phyloP scores from a whole-genome alignment of 2,797 vertebrate species.

The Anguilla anguilla region DNA sequence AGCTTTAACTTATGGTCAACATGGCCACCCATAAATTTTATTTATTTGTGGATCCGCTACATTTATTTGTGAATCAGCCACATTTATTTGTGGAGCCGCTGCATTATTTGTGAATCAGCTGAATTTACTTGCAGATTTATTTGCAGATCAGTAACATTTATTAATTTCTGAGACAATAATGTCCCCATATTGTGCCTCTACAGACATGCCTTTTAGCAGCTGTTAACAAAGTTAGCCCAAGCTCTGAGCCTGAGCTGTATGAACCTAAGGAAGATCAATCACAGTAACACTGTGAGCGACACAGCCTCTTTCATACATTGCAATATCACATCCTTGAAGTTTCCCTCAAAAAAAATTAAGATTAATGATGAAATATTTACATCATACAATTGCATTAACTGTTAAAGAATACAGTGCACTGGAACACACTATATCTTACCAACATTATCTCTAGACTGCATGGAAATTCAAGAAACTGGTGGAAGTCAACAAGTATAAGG shows the following conservation, averaged over 20 bases:
- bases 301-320: neutral
- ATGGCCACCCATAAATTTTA: too few species aligned
- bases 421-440: neutral
- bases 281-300: neutral
- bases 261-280: neutral
- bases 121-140: too few species aligned
- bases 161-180: too few species aligned
- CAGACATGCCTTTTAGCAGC: constrained; percentile 17
- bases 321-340: neutral
- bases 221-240: constrained; percentile 2
- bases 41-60: too few species aligned
- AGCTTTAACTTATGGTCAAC: too few species aligned
- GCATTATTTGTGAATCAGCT: too few species aligned
- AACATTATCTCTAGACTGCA: neutral
- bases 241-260: neutral
- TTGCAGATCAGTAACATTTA: too few species aligned
- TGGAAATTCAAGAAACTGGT: neutral
- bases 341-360: neutral
- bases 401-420: too few species aligned
- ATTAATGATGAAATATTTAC: neutral
- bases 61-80: too few species aligned
- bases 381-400: neutral
- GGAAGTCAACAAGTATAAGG: neutral
- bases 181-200: neutral
- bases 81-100: too few species aligned